phyloP scores from a whole-genome alignment of 2,888 invertebrate species.

The Xiphydria camelus region DNA sequence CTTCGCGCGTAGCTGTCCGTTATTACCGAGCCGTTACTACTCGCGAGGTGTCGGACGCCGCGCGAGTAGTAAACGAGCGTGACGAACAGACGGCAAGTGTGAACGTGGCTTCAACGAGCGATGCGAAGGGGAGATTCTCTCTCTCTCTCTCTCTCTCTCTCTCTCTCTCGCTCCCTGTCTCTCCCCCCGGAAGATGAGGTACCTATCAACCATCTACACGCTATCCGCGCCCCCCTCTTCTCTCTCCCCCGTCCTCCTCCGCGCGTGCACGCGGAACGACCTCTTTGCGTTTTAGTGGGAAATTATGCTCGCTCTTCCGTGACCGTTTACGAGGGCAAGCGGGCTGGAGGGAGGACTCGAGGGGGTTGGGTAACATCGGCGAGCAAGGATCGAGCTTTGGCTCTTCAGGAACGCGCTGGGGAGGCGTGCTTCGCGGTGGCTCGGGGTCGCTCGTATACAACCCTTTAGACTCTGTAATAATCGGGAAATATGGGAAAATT shows the following conservation, averaged over 20 bases:
- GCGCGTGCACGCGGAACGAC: constrained; percentile 33
- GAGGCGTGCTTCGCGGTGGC: no score
- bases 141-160: constrained; percentile 3
- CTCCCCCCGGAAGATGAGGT: neutral
- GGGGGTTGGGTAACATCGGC: constrained; percentile 6
- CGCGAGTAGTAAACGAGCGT: no score
- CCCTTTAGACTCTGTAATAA: constrained; percentile 37
- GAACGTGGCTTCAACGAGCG: no score
- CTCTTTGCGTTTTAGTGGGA: constrained; percentile 50
- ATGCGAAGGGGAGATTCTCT: constrained; percentile 1
- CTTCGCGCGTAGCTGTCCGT: no score
- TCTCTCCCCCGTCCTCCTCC: constrained; percentile 5
- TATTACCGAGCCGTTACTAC: no score
- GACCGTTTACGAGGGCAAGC: constrained; percentile 47
- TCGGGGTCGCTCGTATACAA: constrained; percentile 3
- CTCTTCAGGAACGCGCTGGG: constrained; percentile 1
- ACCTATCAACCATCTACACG: constrained; percentile 7
- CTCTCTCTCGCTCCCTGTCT: no score
- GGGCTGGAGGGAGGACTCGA: constrained; percentile 8
- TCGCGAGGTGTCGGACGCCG: no score
- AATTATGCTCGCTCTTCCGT: constrained; percentile 49
- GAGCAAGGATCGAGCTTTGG: neutral
- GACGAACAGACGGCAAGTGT: no score
- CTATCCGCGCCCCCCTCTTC: neutral
- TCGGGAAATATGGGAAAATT: constrained; percentile 49